Conservation (phyloP, 2,797 vertebrate species). For the Mus caroli region DNA sequence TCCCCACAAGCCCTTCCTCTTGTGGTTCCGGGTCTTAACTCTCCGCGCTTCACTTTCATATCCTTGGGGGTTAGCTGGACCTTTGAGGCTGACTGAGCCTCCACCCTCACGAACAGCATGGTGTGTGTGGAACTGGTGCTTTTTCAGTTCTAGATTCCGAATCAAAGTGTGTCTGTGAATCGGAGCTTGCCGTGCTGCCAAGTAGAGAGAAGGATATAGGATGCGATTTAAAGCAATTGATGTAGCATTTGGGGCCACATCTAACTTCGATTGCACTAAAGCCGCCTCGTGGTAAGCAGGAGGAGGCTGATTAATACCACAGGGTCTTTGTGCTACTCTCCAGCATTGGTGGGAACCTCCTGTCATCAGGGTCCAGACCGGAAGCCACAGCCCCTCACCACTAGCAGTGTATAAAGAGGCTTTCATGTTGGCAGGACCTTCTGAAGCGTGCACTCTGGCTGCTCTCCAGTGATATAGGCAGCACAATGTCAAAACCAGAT, state of each 20-base stretch:
- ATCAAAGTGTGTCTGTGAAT: background rate
- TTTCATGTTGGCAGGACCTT: conserved; percentile 63
- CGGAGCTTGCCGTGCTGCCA: background rate
- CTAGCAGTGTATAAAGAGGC: conserved; percentile 58
- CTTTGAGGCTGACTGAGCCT: conserved; percentile 23
- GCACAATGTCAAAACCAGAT: conserved; percentile 67
- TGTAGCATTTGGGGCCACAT: background rate
- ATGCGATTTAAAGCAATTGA: background rate
- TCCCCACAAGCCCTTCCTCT: background rate
- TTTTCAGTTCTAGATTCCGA: conserved; percentile 53
- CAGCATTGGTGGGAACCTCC: conserved; percentile 65
- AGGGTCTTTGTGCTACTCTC: conserved; percentile 62
- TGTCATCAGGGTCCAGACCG: conserved; percentile 24
- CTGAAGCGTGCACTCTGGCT: conserved; percentile 57
- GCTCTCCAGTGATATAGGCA: conserved; percentile 61
- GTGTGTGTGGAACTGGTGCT: background rate
- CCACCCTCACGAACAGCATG: background rate
- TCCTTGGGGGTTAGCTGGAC: background rate
- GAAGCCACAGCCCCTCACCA: conserved; percentile 65
- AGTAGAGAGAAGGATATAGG: conserved; percentile 1
- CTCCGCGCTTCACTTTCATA: background rate
- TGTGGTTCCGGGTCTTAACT: background rate
- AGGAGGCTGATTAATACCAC: conserved; percentile 28
- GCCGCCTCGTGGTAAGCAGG: conserved; percentile 10
- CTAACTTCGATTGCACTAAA: conserved; percentile 29